Evolutionary conservation across 2,888 invertebrate genomes (phyloP).

Genomic region (Blera fallax): DNA sequence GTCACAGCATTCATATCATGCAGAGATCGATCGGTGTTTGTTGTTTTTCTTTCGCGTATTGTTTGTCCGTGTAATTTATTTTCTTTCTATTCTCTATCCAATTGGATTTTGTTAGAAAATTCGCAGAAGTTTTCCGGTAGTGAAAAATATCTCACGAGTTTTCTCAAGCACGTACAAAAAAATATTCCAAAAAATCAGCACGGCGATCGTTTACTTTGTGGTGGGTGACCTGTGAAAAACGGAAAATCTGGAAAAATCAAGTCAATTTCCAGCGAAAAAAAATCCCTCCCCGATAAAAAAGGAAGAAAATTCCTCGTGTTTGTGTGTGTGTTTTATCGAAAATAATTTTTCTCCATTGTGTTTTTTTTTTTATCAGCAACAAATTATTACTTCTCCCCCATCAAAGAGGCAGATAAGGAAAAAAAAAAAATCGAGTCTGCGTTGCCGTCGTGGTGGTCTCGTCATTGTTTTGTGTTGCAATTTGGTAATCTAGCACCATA

Average conservation of each 20-base stretch:
- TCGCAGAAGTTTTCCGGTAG: not conserved
- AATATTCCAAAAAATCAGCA: slow-evolving; percentile 32
- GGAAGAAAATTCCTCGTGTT: not conserved
- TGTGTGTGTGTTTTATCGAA: not conserved
- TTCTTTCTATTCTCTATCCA: not conserved
- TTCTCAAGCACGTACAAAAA: slow-evolving; percentile 27
- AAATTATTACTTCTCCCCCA: slow-evolving; percentile 11
- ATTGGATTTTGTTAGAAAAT: slow-evolving; percentile 11
- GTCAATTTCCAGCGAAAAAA: not conserved
- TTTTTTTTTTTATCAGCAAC: slow-evolving; percentile 45
- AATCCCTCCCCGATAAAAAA: not conserved
- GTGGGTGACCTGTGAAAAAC: not conserved
- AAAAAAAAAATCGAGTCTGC: slow-evolving; percentile 34
- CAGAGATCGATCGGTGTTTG: slow-evolving; percentile 39
- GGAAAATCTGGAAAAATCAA: slow-evolving; percentile 1
- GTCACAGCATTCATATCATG: slow-evolving; percentile 38
- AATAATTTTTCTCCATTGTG: slow-evolving; percentile 33
- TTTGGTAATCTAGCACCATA: slow-evolving; percentile 13
- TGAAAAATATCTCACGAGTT: slow-evolving; percentile 2
- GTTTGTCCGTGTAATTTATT: slow-evolving; percentile 57
- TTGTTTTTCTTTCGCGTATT: slow-evolving; percentile 46
- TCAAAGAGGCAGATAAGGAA: slow-evolving; percentile 29
- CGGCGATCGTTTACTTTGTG: slow-evolving; percentile 29
- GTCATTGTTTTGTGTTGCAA: slow-evolving; percentile 35
- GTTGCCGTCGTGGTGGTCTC: slow-evolving; percentile 19